Base-by-base conservation (phyloP, 2,888 invertebrate genomes). In the Andrena camellia region DNA sequence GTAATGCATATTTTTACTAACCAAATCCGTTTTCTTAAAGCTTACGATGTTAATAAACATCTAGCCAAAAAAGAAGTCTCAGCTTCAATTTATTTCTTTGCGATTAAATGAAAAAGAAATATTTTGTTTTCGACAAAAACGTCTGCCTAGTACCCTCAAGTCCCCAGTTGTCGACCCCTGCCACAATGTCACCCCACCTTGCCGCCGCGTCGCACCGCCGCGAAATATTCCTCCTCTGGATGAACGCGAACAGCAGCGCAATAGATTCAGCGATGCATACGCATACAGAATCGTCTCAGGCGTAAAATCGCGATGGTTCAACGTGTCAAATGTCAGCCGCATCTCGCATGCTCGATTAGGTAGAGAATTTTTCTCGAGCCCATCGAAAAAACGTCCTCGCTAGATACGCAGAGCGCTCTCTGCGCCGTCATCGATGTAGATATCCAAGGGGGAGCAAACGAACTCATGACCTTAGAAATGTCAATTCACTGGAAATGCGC, bases 391-490 rank as follows among this genome's bases (percentile, higher is more conserved):
- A 42, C 26, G 26, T 62, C 52, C 20, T 10, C 67, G 60, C 35
- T 3, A 6, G 68, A 63, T 74, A 63, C 33, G 17, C 17, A 57
- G 59, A 77, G 54, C 63, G 63, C n/a, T 48, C 17, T 20, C 23
- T 31, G n/a, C 5, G 52, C 17, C 23, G 78, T 79, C 75, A 79
- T 79, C 69, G 69, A 75, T 79, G 75, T 50, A 79, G 63, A 78
- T 79, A 69, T 35, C 75, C 54, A 57, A 17, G 75, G 48, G 5
- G 68, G 33, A 75, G 78, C 57, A 69, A 79, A 79, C 63, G 78
- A 79, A 79, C 69, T 75, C 50, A n/a, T 75, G 50, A 69, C 78
- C 63, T 75, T 75, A 75, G 75, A 23, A 68, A 68, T 57, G 57
- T 57, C 62, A 54, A 74, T 57, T 63, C 63, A 57, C 50, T 79